These are phyloP conservation scores for Apis mellifera DNA, from an alignment of 1,140 invertebrate genomes.

Conservation along the genomic window Amel_HAv3.1 CM009943.2:11101501-11102000, in stretches of 20 bases:
- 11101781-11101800: neutral
- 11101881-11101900: too few species aligned
- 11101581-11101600: neutral
- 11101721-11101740: neutral
- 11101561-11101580: neutral
- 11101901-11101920: too few species aligned
- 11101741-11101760: neutral
- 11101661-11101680: neutral
- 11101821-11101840: neutral
- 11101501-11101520: too few species aligned
- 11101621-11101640: neutral
- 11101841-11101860: neutral
- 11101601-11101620: neutral
- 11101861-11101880: too few species aligned
- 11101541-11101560: neutral
- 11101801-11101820: neutral
- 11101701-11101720: neutral
- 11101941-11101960: too few species aligned
- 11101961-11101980: too few species aligned
- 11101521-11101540: too few species aligned
- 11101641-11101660: neutral
- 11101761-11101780: neutral
- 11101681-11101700: conserved; percentile 5
- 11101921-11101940: too few species aligned
- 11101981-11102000: too few species aligned